phyloP scores from a whole-genome alignment of 2,797 vertebrate genomes.

The Catharus ustulatus region DNA sequence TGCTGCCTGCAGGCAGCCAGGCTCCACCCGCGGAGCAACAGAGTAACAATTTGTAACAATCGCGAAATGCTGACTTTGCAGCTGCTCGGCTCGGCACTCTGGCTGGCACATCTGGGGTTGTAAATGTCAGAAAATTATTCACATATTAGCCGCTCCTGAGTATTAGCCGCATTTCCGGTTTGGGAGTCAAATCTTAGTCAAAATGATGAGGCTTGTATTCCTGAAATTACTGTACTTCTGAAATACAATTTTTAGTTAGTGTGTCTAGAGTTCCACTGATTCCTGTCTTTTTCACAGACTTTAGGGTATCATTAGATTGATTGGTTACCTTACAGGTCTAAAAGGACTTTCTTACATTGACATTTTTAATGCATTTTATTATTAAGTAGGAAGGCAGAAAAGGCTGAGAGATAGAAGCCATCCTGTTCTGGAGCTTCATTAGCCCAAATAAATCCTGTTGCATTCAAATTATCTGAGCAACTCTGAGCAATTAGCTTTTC shows the following conservation, averaged over 20 bases:
- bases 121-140: too few relatives aligned
- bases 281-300: background rate
- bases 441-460: conserved; percentile 61
- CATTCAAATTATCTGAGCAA: conserved; percentile 63
- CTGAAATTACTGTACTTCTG: too few relatives aligned
- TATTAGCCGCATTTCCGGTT: too few relatives aligned
- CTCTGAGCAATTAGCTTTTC: conserved; percentile 66
- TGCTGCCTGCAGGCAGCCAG: too few relatives aligned
- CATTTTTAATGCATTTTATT: background rate
- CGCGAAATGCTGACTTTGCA: too few relatives aligned
- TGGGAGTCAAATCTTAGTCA: too few relatives aligned
- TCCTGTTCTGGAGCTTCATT: conserved; percentile 47
- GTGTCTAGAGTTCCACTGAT: background rate
- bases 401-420: background rate
- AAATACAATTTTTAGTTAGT: background rate
- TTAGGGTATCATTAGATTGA: background rate
- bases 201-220: too few relatives aligned
- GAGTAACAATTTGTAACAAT: too few relatives aligned
- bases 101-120: too few relatives aligned
- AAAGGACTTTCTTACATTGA: background rate
- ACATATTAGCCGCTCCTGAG: too few relatives aligned
- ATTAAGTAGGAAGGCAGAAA: conserved; percentile 28
- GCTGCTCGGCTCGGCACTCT: too few relatives aligned
- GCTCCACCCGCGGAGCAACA: too few relatives aligned
- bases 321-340: background rate